Evolutionary conservation across 2,888 invertebrate species (phyloP).

Genomic region (Microdon myrmicae): DNA sequence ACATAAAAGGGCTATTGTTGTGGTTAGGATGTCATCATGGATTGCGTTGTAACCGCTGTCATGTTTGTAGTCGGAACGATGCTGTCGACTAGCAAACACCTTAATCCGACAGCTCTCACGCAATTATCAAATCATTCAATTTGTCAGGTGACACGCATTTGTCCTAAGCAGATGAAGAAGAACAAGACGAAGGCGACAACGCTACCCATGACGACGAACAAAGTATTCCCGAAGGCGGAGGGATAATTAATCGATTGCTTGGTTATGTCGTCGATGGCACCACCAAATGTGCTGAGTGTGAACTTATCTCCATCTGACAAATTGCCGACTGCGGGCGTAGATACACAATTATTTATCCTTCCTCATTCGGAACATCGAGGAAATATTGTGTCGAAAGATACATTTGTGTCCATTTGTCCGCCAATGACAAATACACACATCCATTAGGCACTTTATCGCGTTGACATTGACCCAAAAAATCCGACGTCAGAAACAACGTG

Average conservation of each 20-base stretch:
- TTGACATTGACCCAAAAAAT: conserved; percentile 48
- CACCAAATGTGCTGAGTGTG: too few species aligned
- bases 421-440: conserved; percentile 42
- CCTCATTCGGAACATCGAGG: conserved; percentile 5
- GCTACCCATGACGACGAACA: too few species aligned
- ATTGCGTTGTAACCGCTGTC: conserved; percentile 4
- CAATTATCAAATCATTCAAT: conserved; percentile 55
- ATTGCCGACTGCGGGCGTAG: conserved; percentile 25
- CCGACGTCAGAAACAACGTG: conserved; percentile 34
- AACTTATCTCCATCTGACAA: conserved; percentile 35
- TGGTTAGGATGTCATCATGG: conserved; percentile 36
- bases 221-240: conserved; percentile 1
- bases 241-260: conserved; percentile 43
- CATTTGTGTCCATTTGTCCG: conserved; percentile 21
- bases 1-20: conserved; percentile 46
- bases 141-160: conserved; percentile 53
- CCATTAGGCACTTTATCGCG: conserved; percentile 37
- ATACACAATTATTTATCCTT: conserved; percentile 32
- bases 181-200: not conserved
- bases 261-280: conserved; percentile 2
- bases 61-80: conserved; percentile 7
- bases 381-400: conserved; percentile 40
- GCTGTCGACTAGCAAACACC: conserved; percentile 33
- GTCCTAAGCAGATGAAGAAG: conserved; percentile 16
- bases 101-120: conserved; percentile 53